Evolutionary conservation across 2,888 invertebrate genomes (phyloP).

Genomic region (Aplocera efformata): DNA sequence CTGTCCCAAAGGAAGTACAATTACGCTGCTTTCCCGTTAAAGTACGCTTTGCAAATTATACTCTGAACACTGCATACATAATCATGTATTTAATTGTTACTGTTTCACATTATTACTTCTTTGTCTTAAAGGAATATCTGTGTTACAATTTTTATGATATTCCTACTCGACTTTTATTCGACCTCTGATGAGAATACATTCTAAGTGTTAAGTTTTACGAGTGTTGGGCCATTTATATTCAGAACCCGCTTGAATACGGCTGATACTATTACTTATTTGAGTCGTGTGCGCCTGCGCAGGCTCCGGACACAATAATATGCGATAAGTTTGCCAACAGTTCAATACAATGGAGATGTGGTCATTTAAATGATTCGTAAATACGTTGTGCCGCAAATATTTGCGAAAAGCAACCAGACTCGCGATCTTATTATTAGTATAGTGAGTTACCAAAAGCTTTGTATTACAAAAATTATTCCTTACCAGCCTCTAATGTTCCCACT

Average conservation of each 20-base stretch:
- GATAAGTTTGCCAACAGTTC: conserved; percentile 38
- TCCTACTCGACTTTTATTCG: neutral
- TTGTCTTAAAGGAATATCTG: too few species aligned
- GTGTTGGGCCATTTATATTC: conserved; percentile 37
- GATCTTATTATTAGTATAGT: too few species aligned
- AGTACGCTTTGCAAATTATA: conserved; percentile 20
- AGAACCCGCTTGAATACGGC: conserved; percentile 22
- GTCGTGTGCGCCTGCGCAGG: conserved; percentile 30
- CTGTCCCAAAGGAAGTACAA: conserved; percentile 65
- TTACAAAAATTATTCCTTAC: too few species aligned
- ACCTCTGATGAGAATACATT: too few species aligned
- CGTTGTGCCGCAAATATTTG: conserved; percentile 17
- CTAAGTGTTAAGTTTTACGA: conserved; percentile 12
- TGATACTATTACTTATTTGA: conserved; percentile 38
- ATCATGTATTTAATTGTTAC: conserved; percentile 9
- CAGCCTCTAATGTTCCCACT: too few species aligned
- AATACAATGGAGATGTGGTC: conserved; percentile 43
- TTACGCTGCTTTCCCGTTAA: conserved; percentile 61
- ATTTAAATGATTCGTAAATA: conserved; percentile 37
- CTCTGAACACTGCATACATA: conserved; percentile 13
- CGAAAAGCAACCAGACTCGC: conserved; percentile 4
- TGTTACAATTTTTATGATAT: too few species aligned
- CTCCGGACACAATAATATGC: conserved; percentile 41
- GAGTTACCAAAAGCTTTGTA: too few species aligned
- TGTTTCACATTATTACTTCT: neutral